Conservation (phyloP, 1,140 invertebrate genomes). For the Tribolium castaneum region DNA sequence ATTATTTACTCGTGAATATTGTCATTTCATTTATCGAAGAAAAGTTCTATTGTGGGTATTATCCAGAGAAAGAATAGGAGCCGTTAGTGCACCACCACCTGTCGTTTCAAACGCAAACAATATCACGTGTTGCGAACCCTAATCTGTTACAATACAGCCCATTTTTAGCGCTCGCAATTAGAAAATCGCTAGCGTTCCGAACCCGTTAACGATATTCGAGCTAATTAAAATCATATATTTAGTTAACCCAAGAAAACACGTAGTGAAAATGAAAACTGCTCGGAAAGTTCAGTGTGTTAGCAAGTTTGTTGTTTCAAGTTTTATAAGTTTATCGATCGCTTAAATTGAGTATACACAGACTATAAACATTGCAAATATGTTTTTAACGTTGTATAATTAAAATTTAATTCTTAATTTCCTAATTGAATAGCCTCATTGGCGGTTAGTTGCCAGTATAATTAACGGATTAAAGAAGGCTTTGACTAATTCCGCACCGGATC, state of each 20-base stretch:
- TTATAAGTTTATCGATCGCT: conserved; percentile 48
- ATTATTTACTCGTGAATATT: not conserved
- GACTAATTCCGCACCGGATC: conserved; percentile 57
- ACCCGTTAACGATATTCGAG: not conserved
- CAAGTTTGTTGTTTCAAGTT: conserved; percentile 46
- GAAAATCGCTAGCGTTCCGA: not conserved
- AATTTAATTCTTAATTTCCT: conserved; percentile 58
- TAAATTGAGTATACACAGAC: conserved; percentile 46
- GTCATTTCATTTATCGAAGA: not conserved
- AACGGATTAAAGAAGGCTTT: conserved; percentile 59
- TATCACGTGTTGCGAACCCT: not conserved
- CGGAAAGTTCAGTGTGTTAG: conserved; percentile 22
- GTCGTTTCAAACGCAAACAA: not conserved
- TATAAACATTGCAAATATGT: conserved; percentile 48
- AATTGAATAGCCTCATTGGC: conserved; percentile 61
- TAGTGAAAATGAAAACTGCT: conserved; percentile 40
- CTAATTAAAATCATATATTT: conserved; percentile 48
- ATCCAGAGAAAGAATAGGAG: not conserved
- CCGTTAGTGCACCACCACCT: not conserved
- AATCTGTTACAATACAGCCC: not conserved
- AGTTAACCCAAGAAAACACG: conserved; percentile 33
- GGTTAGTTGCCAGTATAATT: conserved; percentile 58
- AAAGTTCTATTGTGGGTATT: not conserved
- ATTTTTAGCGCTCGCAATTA: not conserved
- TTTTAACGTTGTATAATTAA: conserved; percentile 52